These are phyloP conservation scores for Rhizoglyphus robini DNA, from an alignment of 1,140 invertebrate genomes.

Conservation along the genomic window DNA sequence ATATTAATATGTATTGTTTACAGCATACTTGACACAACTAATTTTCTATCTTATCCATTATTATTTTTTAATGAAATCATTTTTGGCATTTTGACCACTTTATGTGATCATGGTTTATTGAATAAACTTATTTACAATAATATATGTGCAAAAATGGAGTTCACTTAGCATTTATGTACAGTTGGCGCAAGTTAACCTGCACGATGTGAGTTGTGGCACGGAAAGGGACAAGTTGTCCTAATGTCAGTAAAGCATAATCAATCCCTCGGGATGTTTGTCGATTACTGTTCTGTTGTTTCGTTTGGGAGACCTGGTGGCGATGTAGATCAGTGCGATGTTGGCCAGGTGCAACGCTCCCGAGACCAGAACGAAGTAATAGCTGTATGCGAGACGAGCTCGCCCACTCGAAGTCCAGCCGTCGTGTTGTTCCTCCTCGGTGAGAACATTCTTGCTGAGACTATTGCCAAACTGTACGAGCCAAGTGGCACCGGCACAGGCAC, in stretches of 20 bases:
- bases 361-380: conserved; percentile 65
- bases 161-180: too few relatives aligned
- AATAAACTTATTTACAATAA: too few relatives aligned
- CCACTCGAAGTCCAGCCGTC: conserved; percentile 57
- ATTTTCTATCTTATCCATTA: too few relatives aligned
- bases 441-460: conserved; percentile 56
- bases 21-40: too few relatives aligned
- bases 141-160: too few relatives aligned
- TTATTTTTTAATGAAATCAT: too few relatives aligned
- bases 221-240: too few relatives aligned
- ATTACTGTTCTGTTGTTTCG: background rate
- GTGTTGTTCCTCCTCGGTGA: conserved; percentile 54
- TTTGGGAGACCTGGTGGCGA: conserved; percentile 50
- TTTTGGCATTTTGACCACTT: too few relatives aligned
- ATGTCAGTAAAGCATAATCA: conserved; percentile 66
- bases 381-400: conserved; percentile 52
- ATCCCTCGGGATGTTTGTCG: conserved; percentile 65
- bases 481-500: conserved; percentile 49
- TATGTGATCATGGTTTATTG: too few relatives aligned
- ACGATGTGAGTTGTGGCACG: too few relatives aligned
- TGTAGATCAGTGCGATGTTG: conserved; percentile 57
- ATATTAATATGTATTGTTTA: too few relatives aligned
- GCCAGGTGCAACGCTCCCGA: conserved; percentile 52
- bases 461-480: conserved; percentile 61
- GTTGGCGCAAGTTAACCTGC: too few relatives aligned